Evolutionary conservation across 2,113 vertebrate species (phyloP), one percentile per base, ranked within the genome.

Genomic region (Scytalopus superciliaris): DNA sequence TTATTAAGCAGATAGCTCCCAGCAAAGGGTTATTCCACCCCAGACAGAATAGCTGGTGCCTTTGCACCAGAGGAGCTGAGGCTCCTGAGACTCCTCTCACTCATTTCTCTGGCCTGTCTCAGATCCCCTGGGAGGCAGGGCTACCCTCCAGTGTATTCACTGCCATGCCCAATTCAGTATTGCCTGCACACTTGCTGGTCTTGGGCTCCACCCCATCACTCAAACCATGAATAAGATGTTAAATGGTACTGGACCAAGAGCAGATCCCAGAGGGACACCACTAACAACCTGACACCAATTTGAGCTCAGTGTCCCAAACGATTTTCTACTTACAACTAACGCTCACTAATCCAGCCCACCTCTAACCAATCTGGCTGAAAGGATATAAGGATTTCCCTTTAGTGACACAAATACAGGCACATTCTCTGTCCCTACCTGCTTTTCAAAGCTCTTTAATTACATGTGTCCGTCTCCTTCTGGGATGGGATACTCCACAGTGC

Each of bases 71-170:
- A 27, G 52, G 53, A 59, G n/a, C 55, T 27, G 40, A 80, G n/a
- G 35, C 69, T 64, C n/a, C 33, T 7, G 3, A 83, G 53, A 28
- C 53, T 87, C 15, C 42, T 52, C 35, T 52, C 53, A n/a, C 21
- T 55, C 8, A 4, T 30, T 67, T 56, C 53, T 50, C 52, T 45
- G 55, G 30, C 16, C 60, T 1, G 0, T 10, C 55, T 30, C 1
- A 0, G 22, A 44, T 6, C 7, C 24, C 25, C 21, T 68, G 73
- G 64, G 31, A 1, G 1, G 35, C 42, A 39, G 37, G 2, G 3
- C 52, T 68, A 28, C 28, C 37, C 59, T 63, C 60, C 47, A 50
- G 45, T 1, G 10, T 12, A 25, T 24, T 37, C 63, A 49, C 37
- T 31, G 5, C 7, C 15, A 11, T 22, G 53, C 19, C 33, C 11